phyloP scores from a whole-genome alignment of 2,797 vertebrate species.

The Tragopan temminckii region DNA sequence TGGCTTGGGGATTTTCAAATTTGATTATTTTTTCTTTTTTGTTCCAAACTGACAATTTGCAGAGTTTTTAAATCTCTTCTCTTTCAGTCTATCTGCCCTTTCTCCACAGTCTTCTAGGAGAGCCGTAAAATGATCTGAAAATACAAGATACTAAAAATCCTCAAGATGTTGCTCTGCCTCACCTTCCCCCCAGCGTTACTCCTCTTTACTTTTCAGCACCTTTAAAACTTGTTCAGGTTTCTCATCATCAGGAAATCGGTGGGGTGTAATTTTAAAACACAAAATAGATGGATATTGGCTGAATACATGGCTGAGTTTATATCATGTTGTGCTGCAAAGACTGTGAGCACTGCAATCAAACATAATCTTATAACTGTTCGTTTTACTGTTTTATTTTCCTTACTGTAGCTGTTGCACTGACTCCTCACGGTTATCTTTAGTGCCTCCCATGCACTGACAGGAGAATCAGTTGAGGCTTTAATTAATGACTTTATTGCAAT shows the following conservation, averaged over 20 bases:
- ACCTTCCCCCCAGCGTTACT: not conserved
- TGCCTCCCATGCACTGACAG: conserved; percentile 22
- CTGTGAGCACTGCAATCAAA: not conserved
- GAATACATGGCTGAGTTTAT: not conserved
- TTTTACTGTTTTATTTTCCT: not conserved
- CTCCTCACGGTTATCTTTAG: conserved; percentile 49
- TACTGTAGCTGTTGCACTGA: not conserved
- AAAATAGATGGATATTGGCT: not conserved
- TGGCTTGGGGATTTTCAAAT: conserved; percentile 20
- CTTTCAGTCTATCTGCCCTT: not conserved
- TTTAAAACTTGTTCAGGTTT: conserved; percentile 18
- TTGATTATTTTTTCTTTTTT: not conserved
- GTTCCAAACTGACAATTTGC: not conserved
- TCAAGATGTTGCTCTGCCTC: not conserved
- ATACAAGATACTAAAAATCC: not conserved
- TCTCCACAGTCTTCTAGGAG: not conserved
- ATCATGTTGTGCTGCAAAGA: not conserved
- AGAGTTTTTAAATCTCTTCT: rapidly evolving
- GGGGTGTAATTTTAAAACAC: conserved; percentile 9
- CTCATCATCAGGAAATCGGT: not conserved
- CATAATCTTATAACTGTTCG: not conserved
- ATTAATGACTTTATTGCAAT: conserved; percentile 76
- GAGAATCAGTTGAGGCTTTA: conserved; percentile 64
- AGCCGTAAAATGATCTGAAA: not conserved
- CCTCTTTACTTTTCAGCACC: not conserved